Conservation (phyloP, 1,140 invertebrate genomes). For the Agrypnia vestita region DNA sequence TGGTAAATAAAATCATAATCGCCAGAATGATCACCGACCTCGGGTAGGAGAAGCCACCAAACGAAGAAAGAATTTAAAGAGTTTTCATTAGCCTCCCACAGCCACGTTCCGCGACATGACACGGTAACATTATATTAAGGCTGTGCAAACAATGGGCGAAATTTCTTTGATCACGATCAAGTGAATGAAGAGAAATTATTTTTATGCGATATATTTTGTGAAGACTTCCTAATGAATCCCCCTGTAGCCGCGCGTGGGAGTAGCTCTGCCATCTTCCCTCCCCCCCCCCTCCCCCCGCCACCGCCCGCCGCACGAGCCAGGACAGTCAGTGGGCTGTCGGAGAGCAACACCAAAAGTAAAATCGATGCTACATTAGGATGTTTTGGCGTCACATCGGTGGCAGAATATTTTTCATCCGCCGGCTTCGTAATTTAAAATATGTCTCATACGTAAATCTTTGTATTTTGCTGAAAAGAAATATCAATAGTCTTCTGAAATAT, state of each 20-base stretch:
- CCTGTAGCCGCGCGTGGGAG: slow-evolving; percentile 17
- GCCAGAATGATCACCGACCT: no score
- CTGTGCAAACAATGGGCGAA: neutral
- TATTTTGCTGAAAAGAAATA: no score
- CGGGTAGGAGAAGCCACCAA: no score
- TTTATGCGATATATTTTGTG: slow-evolving; percentile 6
- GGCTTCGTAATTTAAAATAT: no score
- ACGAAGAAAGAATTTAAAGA: no score
- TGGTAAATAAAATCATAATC: no score
- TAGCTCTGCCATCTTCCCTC: neutral
- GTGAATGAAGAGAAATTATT: neutral
- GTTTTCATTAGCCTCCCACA: no score
- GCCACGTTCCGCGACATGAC: no score
- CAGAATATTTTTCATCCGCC: neutral
- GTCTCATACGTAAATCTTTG: no score
- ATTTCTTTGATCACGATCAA: neutral
- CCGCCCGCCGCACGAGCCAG: neutral
- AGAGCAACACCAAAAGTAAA: slow-evolving; percentile 35
- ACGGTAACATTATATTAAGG: neutral
- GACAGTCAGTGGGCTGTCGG: slow-evolving; percentile 11
- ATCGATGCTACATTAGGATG: slow-evolving; percentile 31
- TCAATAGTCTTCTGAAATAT: no score
- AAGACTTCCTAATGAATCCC: slow-evolving; percentile 9
- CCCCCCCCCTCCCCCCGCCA: neutral
- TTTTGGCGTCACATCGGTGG: neutral